phyloP scores from a whole-genome alignment of 2,797 vertebrate genomes.

The Hydrolagus colliei region DNA sequence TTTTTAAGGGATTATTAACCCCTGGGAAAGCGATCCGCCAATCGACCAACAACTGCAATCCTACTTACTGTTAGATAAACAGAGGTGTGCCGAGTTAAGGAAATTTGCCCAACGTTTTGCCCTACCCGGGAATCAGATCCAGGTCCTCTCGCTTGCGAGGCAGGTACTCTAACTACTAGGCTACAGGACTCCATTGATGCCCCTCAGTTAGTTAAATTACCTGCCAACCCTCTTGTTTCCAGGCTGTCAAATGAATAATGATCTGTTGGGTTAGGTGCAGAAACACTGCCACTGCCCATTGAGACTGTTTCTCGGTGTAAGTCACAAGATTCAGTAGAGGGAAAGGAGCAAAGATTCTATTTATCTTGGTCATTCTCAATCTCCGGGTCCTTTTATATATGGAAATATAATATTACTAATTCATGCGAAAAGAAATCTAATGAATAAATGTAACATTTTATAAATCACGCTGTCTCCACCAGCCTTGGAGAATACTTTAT shows the following conservation, averaged over 20 bases:
- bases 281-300: background rate
- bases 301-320: background rate
- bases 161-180: too few species aligned
- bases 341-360: background rate
- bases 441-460: background rate
- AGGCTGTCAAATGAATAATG: background rate
- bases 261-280: background rate
- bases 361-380: background rate
- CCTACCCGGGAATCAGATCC: too few species aligned
- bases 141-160: too few species aligned
- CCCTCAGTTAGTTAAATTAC: too few species aligned
- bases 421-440: background rate
- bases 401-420: background rate
- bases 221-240: too few species aligned
- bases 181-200: too few species aligned
- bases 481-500: background rate
- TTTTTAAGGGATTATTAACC: too few species aligned
- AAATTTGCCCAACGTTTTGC: too few species aligned
- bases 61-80: too few species aligned
- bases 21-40: too few species aligned
- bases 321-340: background rate
- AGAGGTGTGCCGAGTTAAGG: too few species aligned
- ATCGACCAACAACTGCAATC: too few species aligned
- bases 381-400: background rate
- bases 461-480: background rate